Evolutionary conservation across 2,888 invertebrate genomes (phyloP), one percentile per base, ranked within the genome.

Genomic region (Molorchus minor): DNA sequence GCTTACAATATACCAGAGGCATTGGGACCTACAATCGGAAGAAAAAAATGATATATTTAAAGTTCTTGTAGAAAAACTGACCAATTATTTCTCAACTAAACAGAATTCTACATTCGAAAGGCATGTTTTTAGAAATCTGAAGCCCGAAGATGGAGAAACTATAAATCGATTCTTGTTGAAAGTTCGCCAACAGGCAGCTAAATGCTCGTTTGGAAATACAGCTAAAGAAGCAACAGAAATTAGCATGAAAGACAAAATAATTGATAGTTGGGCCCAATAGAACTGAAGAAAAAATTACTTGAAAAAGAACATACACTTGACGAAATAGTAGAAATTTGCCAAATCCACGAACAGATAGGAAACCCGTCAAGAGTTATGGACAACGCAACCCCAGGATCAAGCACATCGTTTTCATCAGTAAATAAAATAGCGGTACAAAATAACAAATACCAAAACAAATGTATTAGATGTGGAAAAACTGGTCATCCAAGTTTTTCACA

Each of bases 31-130:
- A 61, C 44, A 44, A 62, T 44, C 16, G 3, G 49, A 58, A 30
- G 25, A n/a, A n/a, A n/a, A n/a, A n/a, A n/a, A n/a, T n/a, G n/a
- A n/a, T n/a, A n/a, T n/a, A n/a, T n/a, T n/a, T 56, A 56, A 63
- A 55, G 67, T 52, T n/a, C 52, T 71, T 3, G 56, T 71, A 13
- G 64, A 71, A 10, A 63, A 67, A 57, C 58, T 74, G 17, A 58
- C 59, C 25, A 62, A 68, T n/a, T 68, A 74, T 58, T 75, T 75
- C 53, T 72, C 71, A 21, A 74, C 71, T 1, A 61, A 65, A 47
- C 70, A 69, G 59, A 74, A 73, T 56, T 72, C 71, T 21, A 67
- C 69, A 15, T 75, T 73, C 62, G 74, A 76, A 64, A 54, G 76
- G 45, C 72, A 78, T 57, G 51, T 72, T 8, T 62, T 66, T 12